A percentile compares a stretch with the other conserved stretches of the same genome.
Conservation (phyloP, 2,797 vertebrate genomes). For the Rallus crepitans region DNA sequence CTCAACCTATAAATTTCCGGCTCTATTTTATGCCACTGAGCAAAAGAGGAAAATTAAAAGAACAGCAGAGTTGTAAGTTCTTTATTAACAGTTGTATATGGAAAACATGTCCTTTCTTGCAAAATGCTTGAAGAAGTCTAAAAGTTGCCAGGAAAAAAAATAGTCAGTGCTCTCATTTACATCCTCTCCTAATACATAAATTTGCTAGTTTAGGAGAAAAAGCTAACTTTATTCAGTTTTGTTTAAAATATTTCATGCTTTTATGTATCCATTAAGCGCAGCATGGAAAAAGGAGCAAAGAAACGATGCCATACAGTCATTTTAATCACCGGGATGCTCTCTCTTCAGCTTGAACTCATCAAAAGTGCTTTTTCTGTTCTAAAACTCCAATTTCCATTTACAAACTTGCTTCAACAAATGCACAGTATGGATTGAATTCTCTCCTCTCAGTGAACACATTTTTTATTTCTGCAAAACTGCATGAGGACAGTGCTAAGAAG, state of each 20-base stretch:
- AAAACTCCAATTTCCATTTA: background rate
- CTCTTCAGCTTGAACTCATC: background rate
- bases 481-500: background rate
- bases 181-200: background rate
- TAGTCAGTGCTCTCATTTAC: background rate
- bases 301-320: background rate
- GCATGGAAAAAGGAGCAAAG: background rate
- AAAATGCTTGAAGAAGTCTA: background rate
- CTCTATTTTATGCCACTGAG: background rate
- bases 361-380: background rate
- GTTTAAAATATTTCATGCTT: background rate
- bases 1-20: background rate
- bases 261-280: background rate
- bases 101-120: background rate
- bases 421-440: background rate
- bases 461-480: background rate
- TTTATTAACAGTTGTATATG: background rate
- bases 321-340: background rate
- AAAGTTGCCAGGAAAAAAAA: background rate
- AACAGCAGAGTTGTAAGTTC: background rate
- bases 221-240: background rate
- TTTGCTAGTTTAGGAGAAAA: background rate
- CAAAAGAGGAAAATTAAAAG: background rate
- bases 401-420: background rate
- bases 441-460: background rate